Conservation (phyloP, 2,888 invertebrate genomes). For the Mimas tiliae region DNA sequence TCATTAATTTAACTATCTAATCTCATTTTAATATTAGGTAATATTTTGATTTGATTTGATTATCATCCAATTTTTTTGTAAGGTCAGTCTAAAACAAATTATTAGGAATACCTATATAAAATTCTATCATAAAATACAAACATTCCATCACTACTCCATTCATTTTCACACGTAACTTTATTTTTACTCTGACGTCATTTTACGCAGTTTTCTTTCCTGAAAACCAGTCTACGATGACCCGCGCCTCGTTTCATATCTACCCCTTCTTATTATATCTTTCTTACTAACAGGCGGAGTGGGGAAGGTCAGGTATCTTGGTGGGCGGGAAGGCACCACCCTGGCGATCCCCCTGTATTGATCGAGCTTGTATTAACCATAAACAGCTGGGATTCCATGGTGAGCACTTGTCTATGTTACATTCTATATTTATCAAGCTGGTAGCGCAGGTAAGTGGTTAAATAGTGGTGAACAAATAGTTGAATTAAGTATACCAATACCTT, state of each 20-base stretch:
- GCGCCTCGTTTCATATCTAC: slow-evolving; percentile 19
- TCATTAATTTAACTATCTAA: too few relatives aligned
- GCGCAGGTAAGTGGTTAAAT: background rate
- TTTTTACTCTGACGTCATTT: slow-evolving; percentile 11
- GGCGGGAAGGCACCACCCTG: slow-evolving; percentile 46
- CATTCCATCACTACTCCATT: background rate
- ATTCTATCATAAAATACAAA: background rate
- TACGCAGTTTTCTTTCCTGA: slow-evolving; percentile 9
- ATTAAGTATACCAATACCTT: too few relatives aligned
- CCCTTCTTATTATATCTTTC: background rate
- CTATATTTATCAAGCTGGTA: background rate
- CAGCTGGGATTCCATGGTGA: slow-evolving; percentile 42
- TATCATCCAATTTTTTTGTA: too few relatives aligned
- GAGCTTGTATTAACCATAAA: slow-evolving; percentile 55
- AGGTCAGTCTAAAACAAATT: too few relatives aligned
- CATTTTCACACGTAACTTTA: background rate
- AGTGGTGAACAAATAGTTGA: too few relatives aligned
- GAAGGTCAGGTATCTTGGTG: slow-evolving; percentile 26
- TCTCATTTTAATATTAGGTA: too few relatives aligned
- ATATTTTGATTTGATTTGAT: too few relatives aligned
- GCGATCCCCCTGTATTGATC: slow-evolving; percentile 63
- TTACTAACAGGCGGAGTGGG: background rate
- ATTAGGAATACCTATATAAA: background rate
- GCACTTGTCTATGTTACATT: slow-evolving; percentile 36
- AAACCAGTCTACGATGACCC: slow-evolving; percentile 15